phyloP scores from a whole-genome alignment of 2,888 invertebrate species.

The Eulithis testata region DNA sequence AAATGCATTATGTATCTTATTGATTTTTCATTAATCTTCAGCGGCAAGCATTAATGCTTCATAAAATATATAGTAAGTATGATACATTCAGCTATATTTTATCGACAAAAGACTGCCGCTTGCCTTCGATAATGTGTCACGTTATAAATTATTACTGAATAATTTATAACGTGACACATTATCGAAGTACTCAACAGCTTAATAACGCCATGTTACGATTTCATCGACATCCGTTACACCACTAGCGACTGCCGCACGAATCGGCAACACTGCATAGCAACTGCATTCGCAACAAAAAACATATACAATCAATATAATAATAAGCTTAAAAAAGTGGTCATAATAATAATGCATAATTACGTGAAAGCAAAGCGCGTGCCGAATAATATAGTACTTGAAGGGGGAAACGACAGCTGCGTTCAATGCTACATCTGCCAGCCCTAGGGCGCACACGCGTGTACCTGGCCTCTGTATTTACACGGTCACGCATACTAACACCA shows the following conservation, averaged over 20 bases:
- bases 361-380: slow-evolving; percentile 81
- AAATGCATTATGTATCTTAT: slow-evolving; percentile 20
- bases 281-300: slow-evolving; percentile 65
- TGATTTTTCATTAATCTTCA: slow-evolving; percentile 25
- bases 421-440: slow-evolving; percentile 74
- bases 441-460: slow-evolving; percentile 56
- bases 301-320: slow-evolving; percentile 63
- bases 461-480: slow-evolving; percentile 34
- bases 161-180: slow-evolving; percentile 32
- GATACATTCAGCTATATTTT: slow-evolving; percentile 17
- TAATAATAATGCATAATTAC: slow-evolving; percentile 81
- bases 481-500: slow-evolving; percentile 32
- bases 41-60: slow-evolving; percentile 15
- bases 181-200: slow-evolving; percentile 25
- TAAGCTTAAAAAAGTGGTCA: slow-evolving; percentile 62
- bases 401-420: slow-evolving; percentile 77
- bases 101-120: slow-evolving; percentile 26
- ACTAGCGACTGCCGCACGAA: slow-evolving; percentile 21
- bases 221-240: slow-evolving; percentile 31
- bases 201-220: slow-evolving; percentile 21
- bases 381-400: slow-evolving; percentile 63
- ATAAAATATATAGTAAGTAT: slow-evolving; percentile 22
- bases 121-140: no score
- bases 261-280: slow-evolving; percentile 57
- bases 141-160: slow-evolving; percentile 31